Evolutionary conservation across 2,797 vertebrate species (phyloP), one percentile per base, ranked within the genome.

Genomic region (Cynodonichthys magdalenae): DNA sequence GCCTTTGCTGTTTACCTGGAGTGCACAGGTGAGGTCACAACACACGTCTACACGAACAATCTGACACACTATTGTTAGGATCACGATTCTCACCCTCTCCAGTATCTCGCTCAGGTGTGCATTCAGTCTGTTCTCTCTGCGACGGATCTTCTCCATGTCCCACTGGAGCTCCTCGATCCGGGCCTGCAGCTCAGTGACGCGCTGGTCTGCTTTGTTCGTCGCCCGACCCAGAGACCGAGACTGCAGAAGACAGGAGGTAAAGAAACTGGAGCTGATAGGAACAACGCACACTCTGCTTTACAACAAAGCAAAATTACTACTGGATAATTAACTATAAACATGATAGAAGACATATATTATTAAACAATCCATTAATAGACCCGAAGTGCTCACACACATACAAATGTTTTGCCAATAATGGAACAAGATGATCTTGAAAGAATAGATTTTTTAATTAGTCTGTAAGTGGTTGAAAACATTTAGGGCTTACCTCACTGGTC

Each of bases 131-230:
- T 99, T 97, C 70, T 99, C 97, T 49, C 97, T 84, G 24, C 96
- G 96, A 2, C 96, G 93, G 79, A 99, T 96, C 89, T 99, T 99
- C 88, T 99, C 97, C 72, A 96, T 98, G 87, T 99, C 97, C 97
- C 98, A 99, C 81, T 99, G 97, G 11, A 99, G 89, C 84, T 98
- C 97, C 69, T 99, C 97, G 7, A 97, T 96, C 75, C 95, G 93
- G 41, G 93, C 94, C 83, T 99, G 96, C 53, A 99, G 89, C 85
- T 97, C 96, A 1, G 93, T 95, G 20, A 99, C 94, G 0, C 96
- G 91, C 39, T 95, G 96, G 72, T 99, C 97, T 0, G 98, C 97
- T 74, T 94, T 95, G 82, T 95, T 95, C 6, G 95, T 93, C 14
- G 96, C 96, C 12, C 94, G 94, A 65, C 95, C 95, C 60, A 98